Base-by-base conservation (phyloP, 1,140 invertebrate species). In the Drosophila pandora region DNA sequence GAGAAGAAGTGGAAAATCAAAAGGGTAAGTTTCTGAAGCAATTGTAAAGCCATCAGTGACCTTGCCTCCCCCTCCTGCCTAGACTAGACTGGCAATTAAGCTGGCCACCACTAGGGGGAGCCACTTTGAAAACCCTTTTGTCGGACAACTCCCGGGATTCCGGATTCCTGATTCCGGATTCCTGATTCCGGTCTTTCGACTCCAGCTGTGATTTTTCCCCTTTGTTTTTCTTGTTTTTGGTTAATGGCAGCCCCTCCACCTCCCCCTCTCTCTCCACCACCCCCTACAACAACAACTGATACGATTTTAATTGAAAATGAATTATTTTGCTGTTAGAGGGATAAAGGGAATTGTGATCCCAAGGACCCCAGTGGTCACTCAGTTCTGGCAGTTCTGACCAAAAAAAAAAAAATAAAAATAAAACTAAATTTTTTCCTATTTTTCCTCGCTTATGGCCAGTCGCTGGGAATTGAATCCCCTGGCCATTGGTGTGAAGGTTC, bases 291-390 rank as follows among this genome's bases (percentile, higher is more conserved):
- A 76, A 55, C 72, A 76, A 78, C 69, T 90, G 88, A 88, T 90
- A 70, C 77, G 77, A 67, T 81, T 90, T 90, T 90, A 90, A 90
- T 90, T 90, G 88, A 85, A 90, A 90, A 77, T 89, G 83, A 88
- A 88, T 90, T 90, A 85, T 90, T 84, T 87, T 84, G 87, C 76
- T 81, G 79, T 70, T 90, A 75, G 76, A 76, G 77, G 17, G 61
- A 64, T 45, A 22, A 61, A 50, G 65, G 57, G 45, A 73, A 43
- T 57, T 47, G 13, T 32, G 53, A 22, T 34, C 17, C 25, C 28
- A 21, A 32, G 25, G 5, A 32, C 13, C 28, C 60, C 60, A 63
- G n/a, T 56, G 63, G 63, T 56, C 63, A 69, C 45, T 64, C 59
- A 48, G 62, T 65, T 28, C 3, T 28, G 25, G 25, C 25, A 28